Evolutionary conservation across 2,113 vertebrate species (phyloP), one percentile per base, ranked within the genome.

Genomic region (Diphyllodes magnificus): DNA sequence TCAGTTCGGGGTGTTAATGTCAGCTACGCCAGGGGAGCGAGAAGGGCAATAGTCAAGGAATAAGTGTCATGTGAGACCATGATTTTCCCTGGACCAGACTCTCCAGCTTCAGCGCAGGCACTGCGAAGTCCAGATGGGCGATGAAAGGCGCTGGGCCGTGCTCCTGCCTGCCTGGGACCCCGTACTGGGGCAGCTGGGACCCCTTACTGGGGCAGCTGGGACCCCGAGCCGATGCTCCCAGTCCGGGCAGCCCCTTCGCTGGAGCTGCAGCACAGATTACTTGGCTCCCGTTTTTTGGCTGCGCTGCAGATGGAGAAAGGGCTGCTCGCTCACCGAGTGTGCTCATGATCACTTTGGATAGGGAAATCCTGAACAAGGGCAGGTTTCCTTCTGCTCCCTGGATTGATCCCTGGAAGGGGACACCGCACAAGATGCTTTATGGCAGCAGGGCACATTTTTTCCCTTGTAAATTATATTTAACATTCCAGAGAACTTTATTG

Each of bases 381-480:
- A 4, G 4, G 31, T 65, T 66, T 39, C 63, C 49, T 27, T 47
- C 82, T 75, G 68, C 57, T 88, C 35, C 72, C 82, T 30, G 21
- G 44, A 4, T 65, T 30, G 15, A 61, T 68, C 44, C 61, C 84
- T 23, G 15, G 92, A 69, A 66, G 76, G 87, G 71, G 95, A 76
- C 83, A 27, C 30, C 0, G 0, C 25, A 9, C 15, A 16, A 27
- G n/a, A 33, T 11, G 12, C 89, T 95, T 96, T 94, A 83, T 77
- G 95, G 86, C 40, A 86, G 66, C 84, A 45, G 82, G 86, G 95
- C 93, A 90, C 82, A 23, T 81, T 94, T 97, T 95, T 95, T 50
- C 92, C 73, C 51, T 79, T 95, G 96, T 98, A 97, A 98, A 98
- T 98, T 97, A 98, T 97, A 98, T 97, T 98, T 98, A 98, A 98